Evolutionary conservation across 1,140 invertebrate genomes (phyloP).

Genomic region (Tetraneura akinire): DNA sequence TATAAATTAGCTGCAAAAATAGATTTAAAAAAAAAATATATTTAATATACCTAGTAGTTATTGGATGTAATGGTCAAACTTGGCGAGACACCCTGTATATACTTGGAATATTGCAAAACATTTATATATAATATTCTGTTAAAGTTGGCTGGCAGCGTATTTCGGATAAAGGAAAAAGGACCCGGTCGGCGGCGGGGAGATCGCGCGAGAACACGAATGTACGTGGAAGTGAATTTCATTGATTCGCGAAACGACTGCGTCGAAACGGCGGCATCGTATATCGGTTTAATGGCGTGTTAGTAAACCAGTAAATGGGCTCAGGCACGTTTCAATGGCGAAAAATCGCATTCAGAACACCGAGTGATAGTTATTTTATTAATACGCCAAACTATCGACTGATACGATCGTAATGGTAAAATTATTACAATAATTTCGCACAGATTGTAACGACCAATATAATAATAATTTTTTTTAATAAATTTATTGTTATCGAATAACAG

Average conservation of each 20-base stretch:
- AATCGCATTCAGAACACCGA: neutral
- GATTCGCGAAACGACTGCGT: neutral
- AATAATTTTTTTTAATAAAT: no score
- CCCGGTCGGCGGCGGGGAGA: no score
- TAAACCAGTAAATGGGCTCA: slow-evolving; percentile 15
- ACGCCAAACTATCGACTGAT: neutral
- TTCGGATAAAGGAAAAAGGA: neutral
- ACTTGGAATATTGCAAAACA: neutral
- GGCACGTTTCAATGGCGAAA: neutral
- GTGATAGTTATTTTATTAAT: slow-evolving; percentile 11
- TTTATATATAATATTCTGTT: no score
- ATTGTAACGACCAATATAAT: no score
- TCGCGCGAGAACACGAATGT: neutral
- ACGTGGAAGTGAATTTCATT: neutral
- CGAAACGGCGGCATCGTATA: neutral
- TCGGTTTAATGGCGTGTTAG: slow-evolving; percentile 13
- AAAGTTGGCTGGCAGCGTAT: neutral
- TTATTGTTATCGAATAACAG: no score
- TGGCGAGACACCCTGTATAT: neutral
- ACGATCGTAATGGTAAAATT: no score
- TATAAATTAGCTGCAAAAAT: no score
- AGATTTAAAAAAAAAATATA: no score
- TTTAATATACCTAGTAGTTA: no score
- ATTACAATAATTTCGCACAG: no score
- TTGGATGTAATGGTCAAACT: no score